phyloP scores from a whole-genome alignment of 2,888 invertebrate species.

The Tridacna gigas region DNA sequence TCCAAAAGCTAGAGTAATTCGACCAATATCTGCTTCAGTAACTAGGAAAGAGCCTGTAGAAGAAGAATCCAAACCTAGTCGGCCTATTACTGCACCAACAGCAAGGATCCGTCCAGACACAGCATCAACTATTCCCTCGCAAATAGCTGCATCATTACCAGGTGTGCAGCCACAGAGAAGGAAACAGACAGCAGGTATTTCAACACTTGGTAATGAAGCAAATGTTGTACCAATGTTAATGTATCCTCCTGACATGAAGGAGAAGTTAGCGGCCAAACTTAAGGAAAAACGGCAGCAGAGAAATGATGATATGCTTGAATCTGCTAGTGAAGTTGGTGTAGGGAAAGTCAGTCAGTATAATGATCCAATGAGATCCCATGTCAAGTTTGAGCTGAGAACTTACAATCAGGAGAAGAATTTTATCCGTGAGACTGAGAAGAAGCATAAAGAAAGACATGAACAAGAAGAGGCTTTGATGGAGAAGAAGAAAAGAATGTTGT shows the following conservation, averaged over 20 bases:
- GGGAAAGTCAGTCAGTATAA: slow-evolving; percentile 80
- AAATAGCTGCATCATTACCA: slow-evolving; percentile 72
- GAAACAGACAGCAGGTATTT: slow-evolving; percentile 59
- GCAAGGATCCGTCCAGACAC: slow-evolving; percentile 63
- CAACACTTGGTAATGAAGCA: slow-evolving; percentile 72
- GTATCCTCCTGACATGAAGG: slow-evolving; percentile 79
- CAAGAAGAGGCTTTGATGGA: slow-evolving; percentile 71
- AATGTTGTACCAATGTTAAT: slow-evolving; percentile 82
- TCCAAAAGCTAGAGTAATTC: slow-evolving; percentile 76
- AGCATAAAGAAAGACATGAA: slow-evolving; percentile 63
- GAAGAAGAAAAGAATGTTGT: slow-evolving; percentile 75
- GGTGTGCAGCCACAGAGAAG: slow-evolving; percentile 63
- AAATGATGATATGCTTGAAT: slow-evolving; percentile 60
- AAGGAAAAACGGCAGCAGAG: slow-evolving; percentile 67
- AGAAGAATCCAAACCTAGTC: slow-evolving; percentile 43
- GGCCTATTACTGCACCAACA: slow-evolving; percentile 72
- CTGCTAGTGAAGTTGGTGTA: slow-evolving; percentile 67
- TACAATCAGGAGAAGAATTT: slow-evolving; percentile 79
- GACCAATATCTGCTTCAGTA: slow-evolving; percentile 78
- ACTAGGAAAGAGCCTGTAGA: slow-evolving; percentile 61
- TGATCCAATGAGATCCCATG: slow-evolving; percentile 80
- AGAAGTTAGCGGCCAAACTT: slow-evolving; percentile 70
- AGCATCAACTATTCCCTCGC: slow-evolving; percentile 66
- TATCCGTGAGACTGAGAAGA: slow-evolving; percentile 72
- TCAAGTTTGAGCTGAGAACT: slow-evolving; percentile 81